Evolutionary conservation across 2,113 vertebrate genomes (phyloP), one percentile per base, ranked within the genome.

Genomic region (Centropristis striata): DNA sequence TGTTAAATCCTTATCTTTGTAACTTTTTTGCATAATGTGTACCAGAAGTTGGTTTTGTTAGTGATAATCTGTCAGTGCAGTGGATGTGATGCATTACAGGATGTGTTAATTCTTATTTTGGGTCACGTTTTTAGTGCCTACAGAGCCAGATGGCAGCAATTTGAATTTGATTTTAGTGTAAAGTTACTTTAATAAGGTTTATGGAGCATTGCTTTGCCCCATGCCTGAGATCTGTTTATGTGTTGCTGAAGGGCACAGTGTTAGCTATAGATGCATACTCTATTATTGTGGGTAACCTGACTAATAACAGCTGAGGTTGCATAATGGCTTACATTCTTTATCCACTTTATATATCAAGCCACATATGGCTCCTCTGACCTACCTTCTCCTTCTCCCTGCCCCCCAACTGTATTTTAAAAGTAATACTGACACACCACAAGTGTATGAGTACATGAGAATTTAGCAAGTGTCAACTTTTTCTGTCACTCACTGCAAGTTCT

Each of bases 311-410:
- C 37, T 61, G 32, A 18, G 39, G 8, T 27, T 55, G 25, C n/a
- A 49, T 16, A 57, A 71, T 61, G 4, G 11, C 9, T 49, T 71
- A 8, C 8, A n/a, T 39, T 60, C 13, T 21, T 59, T 25, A 27
- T 78, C 44, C 53, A 55, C 5, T 75, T 36, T 42, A 25, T n/a
- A 18, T 53, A 70, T 67, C 41, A 23, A 39, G 37, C 41, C 54
- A 54, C 27, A 23, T 14, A 36, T 44, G 5, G 46, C 12, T 39
- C 15, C 27, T 67, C 16, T 51, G 15, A 61, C n/a, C 20, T 5
- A 21, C 41, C 44, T 8, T 70, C 32, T 42, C 41, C 51, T 8
- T 70, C 44, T 42, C 9, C 8, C n/a, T 14, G 21, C 13, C 6
- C n/a, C 16, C 4, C 9, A n/a, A 49, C 41, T 28, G 36, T 57